Conservation (phyloP, 2,888 invertebrate species). For the Galerucella nymphaeae region DNA sequence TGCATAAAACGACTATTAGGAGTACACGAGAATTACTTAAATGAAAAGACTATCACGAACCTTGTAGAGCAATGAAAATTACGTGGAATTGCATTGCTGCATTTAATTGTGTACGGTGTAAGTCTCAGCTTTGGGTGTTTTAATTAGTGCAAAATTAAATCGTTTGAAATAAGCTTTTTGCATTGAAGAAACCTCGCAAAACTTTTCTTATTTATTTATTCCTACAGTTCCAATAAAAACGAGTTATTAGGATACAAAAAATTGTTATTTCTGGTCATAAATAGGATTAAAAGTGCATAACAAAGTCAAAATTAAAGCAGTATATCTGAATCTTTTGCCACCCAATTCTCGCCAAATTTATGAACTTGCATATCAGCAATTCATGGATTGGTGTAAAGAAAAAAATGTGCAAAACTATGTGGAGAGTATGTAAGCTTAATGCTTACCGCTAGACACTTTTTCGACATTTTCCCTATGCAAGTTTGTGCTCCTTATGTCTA, state of each 20-base stretch:
- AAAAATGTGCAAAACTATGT: no score
- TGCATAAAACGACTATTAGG: not conserved
- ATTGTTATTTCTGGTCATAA: not conserved
- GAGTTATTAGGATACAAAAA: not conserved
- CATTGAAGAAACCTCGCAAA: not conserved
- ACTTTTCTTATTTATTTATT: not conserved
- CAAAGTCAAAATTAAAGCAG: no score
- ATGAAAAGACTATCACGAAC: not conserved
- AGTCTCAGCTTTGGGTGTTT: not conserved
- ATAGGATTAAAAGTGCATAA: no score
- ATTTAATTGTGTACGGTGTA: conserved; percentile 12
- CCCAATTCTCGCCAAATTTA: no score
- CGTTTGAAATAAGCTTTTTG: not conserved
- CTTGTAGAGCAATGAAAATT: not conserved
- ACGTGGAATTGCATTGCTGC: conserved; percentile 11
- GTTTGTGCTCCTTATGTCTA: no score
- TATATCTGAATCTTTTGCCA: no score
- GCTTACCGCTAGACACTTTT: no score
- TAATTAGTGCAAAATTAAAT: conserved; percentile 16
- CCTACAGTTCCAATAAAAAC: not conserved
- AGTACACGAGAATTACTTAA: not conserved
- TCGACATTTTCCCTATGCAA: no score
- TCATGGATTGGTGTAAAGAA: no score
- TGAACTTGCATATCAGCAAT: no score
- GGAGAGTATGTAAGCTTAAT: no score